Evolutionary conservation across 1,140 invertebrate species (phyloP).

Genomic region (Megalonaias nervosa): DNA sequence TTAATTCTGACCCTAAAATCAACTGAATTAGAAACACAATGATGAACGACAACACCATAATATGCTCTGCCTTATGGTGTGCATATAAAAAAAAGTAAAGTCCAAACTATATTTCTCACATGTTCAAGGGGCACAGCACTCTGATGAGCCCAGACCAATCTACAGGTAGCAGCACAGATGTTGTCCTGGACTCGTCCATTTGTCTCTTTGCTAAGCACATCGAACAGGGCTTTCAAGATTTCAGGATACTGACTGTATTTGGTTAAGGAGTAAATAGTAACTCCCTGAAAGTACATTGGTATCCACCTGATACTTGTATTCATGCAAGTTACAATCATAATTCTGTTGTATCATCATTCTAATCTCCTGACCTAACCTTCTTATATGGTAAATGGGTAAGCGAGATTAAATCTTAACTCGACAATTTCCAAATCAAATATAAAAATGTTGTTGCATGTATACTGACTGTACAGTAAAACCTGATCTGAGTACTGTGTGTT

Average conservation of each 20-base stretch:
- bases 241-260: constrained; percentile 75
- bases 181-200: constrained; percentile 81
- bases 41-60: too few species aligned
- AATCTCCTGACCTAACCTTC: background rate
- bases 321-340: background rate
- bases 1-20: background rate
- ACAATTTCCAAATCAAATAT: background rate
- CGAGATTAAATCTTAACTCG: background rate
- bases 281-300: background rate
- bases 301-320: background rate
- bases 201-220: constrained; percentile 77
- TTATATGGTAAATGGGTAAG: background rate
- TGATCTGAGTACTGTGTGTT: too few species aligned
- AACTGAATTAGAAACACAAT: background rate
- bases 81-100: background rate
- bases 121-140: constrained; percentile 78
- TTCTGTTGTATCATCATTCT: background rate
- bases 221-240: constrained; percentile 80
- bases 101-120: constrained; percentile 59
- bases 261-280: constrained; percentile 13
- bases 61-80: too few species aligned
- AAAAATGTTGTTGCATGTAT: too few species aligned
- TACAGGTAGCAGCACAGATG: constrained; percentile 83
- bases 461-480: too few species aligned
- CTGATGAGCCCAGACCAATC: constrained; percentile 80